Conservation (phyloP, 2,113 vertebrate genomes). For the Rhinogobius similis region DNA sequence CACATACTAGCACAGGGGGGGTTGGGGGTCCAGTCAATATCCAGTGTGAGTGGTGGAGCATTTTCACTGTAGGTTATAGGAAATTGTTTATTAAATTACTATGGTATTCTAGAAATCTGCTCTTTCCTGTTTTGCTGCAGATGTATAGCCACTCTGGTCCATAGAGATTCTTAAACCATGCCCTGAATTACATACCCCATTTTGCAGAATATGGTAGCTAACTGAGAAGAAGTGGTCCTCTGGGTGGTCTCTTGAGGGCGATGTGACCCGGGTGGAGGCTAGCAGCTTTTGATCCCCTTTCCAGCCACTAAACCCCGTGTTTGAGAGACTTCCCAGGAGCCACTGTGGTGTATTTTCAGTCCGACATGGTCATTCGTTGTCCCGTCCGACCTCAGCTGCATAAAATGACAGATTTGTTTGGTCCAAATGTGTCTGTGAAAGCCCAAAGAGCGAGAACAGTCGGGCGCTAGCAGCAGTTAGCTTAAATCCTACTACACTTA, state of each 20-base stretch:
- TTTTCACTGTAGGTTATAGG: too few species aligned
- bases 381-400: constrained; percentile 36
- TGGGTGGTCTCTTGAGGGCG: constrained; percentile 44
- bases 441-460: constrained; percentile 47
- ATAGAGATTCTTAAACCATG: not conserved
- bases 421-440: constrained; percentile 44
- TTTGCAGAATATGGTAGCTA: constrained; percentile 43
- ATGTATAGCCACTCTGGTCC: not conserved
- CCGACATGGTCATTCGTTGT: constrained; percentile 54
- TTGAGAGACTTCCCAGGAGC: constrained; percentile 43
- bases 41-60: not conserved
- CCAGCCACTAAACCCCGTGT: constrained; percentile 26
- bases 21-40: not conserved
- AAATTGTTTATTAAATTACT: too few species aligned
- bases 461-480: constrained; percentile 32
- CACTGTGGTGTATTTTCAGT: constrained; percentile 43
- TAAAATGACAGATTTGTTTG: constrained; percentile 29
- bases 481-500: constrained; percentile 22
- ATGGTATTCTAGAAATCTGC: not conserved
- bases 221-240: constrained; percentile 34
- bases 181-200: constrained; percentile 77
- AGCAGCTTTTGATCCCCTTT: constrained; percentile 45
- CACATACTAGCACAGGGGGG: too few species aligned
- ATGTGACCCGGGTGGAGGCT: constrained; percentile 32
- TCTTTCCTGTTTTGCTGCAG: not conserved